Conservation (phyloP, 2,113 vertebrate genomes). For the Calyptommatus sinebrachiatus region DNA sequence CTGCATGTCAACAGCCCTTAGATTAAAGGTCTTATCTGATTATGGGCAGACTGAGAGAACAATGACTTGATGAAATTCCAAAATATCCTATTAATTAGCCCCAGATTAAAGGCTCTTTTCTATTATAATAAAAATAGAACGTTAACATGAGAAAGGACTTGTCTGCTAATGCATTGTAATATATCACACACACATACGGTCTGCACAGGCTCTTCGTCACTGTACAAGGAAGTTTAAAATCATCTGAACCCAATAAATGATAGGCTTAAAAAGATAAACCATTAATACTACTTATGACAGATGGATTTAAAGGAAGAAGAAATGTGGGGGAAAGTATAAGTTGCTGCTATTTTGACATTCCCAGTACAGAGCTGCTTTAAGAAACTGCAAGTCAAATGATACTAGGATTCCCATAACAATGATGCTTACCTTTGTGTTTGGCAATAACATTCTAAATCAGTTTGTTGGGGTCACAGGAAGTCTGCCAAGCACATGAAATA, state of each 20-base stretch:
- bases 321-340: constrained; percentile 13
- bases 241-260: neutral
- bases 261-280: neutral
- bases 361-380: too few relatives aligned
- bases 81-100: constrained; percentile 47
- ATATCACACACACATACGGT: neutral
- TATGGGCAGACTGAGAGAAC: constrained; percentile 40
- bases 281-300: neutral
- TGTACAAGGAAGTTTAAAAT: neutral
- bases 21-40: constrained; percentile 53
- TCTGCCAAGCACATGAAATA: neutral
- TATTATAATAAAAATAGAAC: constrained; percentile 45
- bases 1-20: constrained; percentile 22
- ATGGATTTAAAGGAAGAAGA: neutral
- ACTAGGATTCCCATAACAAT: too few relatives aligned
- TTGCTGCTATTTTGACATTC: neutral
- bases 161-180: neutral
- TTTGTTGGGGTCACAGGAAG: neutral
- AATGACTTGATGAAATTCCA: constrained; percentile 43
- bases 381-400: too few relatives aligned
- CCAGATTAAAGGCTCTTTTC: constrained; percentile 45
- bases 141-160: constrained; percentile 12
- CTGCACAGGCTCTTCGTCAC: neutral
- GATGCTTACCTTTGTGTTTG: too few relatives aligned
- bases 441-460: too few relatives aligned